These are phyloP conservation scores for Psilopsiagon aymara DNA, from an alignment of 2,113 vertebrate species.

Conservation along the genomic window DNA sequence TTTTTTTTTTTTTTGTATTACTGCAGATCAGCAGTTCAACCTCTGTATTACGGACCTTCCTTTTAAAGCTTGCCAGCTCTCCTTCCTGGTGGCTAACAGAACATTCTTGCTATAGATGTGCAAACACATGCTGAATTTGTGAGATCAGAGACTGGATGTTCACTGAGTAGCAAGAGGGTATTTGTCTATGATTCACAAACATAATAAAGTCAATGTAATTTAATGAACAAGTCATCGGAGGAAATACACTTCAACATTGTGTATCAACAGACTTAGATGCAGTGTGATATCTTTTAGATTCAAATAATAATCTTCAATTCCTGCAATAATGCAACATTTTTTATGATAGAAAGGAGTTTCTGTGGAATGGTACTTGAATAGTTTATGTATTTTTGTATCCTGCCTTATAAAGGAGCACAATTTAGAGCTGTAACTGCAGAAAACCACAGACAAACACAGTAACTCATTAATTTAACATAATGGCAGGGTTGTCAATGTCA, in stretches of 20 bases:
- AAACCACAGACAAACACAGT: not conserved
- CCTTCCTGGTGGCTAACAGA: not conserved
- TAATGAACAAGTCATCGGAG: not conserved
- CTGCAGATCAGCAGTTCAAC: constrained; percentile 3
- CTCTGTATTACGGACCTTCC: constrained; percentile 3
- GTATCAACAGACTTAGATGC: not conserved
- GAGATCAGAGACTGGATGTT: not conserved
- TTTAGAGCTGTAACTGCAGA: not conserved
- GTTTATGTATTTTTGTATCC: not conserved
- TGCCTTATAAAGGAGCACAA: not conserved
- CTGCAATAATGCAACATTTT: not conserved
- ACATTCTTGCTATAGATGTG: not conserved
- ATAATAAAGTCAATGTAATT: not conserved
- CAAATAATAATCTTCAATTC: not conserved
- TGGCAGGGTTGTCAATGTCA: not conserved
- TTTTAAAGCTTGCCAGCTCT: not conserved
- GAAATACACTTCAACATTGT: not conserved
- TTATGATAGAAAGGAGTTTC: not conserved
- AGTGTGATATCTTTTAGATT: not conserved
- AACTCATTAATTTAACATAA: not conserved
- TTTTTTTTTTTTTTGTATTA: constrained; percentile 33
- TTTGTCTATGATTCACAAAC: not conserved
- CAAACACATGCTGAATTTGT: not conserved
- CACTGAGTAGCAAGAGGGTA: not conserved
- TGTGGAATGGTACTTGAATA: not conserved